These are phyloP conservation scores for Nomada lathburiana DNA, from an alignment of 2,888 invertebrate species.

Conservation along the genomic window DNA sequence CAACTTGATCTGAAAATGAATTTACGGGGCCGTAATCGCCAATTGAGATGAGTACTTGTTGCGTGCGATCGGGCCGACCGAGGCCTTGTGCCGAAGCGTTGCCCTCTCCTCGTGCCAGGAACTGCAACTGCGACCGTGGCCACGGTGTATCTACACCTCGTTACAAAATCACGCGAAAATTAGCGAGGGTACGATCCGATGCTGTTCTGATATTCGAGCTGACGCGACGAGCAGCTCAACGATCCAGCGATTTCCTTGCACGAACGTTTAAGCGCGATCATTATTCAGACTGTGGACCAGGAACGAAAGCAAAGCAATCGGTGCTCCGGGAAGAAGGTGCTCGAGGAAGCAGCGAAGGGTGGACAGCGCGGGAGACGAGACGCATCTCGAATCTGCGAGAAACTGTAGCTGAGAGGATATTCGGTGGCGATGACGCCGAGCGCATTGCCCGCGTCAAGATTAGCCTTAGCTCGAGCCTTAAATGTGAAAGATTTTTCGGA, in stretches of 20 bases:
- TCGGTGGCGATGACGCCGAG: constrained; percentile 54
- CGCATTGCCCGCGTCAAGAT: constrained; percentile 57
- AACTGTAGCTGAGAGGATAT: constrained; percentile 43
- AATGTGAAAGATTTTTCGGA: constrained; percentile 57
- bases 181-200: constrained; percentile 25
- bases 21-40: constrained; percentile 79
- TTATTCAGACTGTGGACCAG: not conserved
- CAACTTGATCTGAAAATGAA: constrained; percentile 78
- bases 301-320: not conserved
- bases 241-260: constrained; percentile 12
- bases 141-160: constrained; percentile 32
- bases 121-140: constrained; percentile 21
- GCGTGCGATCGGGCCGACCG: constrained; percentile 62
- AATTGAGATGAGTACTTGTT: constrained; percentile 76
- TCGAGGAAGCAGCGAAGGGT: not conserved
- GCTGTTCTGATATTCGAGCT: constrained; percentile 1
- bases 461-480: constrained; percentile 60
- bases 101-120: constrained; percentile 63
- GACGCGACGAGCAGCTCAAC: not conserved
- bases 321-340: not conserved
- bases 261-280: not conserved
- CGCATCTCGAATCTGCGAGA: constrained; percentile 44
- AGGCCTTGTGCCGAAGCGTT: constrained; percentile 68
- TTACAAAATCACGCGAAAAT: constrained; percentile 61
- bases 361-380: not conserved